Evolutionary conservation across 2,888 invertebrate species (phyloP).

Genomic region (Lissonota sp.): DNA sequence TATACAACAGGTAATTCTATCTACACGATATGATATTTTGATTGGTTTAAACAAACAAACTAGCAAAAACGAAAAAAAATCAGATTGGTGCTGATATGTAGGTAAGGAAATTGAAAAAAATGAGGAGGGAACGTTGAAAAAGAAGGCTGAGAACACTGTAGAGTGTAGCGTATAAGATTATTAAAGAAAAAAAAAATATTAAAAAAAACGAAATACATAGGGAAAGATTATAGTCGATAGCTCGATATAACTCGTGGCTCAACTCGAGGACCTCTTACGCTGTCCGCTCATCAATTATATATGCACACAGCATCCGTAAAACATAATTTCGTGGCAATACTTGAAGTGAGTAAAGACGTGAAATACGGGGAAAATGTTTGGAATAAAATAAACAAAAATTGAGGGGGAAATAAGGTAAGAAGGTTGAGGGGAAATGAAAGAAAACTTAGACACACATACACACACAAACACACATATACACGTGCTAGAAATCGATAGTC

Average conservation of each 20-base stretch:
- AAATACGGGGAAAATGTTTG: conserved; percentile 29
- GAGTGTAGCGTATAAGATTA: conserved; percentile 74
- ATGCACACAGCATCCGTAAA: conserved; percentile 67
- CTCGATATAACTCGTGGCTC: conserved; percentile 76
- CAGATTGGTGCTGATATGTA: conserved; percentile 83
- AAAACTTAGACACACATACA: conserved; percentile 39
- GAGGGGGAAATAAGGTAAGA: conserved; percentile 5
- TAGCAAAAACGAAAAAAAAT: conserved; percentile 63
- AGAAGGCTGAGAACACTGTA: conserved; percentile 83
- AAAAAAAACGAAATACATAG: conserved; percentile 10
- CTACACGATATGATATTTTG: conserved; percentile 82
- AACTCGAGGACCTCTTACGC: conserved; percentile 76
- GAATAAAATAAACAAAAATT: not conserved
- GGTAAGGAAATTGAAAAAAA: conserved; percentile 66
- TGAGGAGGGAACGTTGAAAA: conserved; percentile 80
- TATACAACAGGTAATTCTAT: conserved; percentile 83
- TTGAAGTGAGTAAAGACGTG: conserved; percentile 69
- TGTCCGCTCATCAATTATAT: conserved; percentile 77
- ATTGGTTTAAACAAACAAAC: conserved; percentile 78
- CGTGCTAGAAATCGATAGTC: conserved; percentile 82
- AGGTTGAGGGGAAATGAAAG: conserved; percentile 1
- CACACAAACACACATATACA: conserved; percentile 57
- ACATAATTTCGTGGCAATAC: conserved; percentile 82
- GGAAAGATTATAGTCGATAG: conserved; percentile 78
- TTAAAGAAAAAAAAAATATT: conserved; percentile 55